Conservation (phyloP, 2,113 vertebrate species). For the Formicarius rufipectus region DNA sequence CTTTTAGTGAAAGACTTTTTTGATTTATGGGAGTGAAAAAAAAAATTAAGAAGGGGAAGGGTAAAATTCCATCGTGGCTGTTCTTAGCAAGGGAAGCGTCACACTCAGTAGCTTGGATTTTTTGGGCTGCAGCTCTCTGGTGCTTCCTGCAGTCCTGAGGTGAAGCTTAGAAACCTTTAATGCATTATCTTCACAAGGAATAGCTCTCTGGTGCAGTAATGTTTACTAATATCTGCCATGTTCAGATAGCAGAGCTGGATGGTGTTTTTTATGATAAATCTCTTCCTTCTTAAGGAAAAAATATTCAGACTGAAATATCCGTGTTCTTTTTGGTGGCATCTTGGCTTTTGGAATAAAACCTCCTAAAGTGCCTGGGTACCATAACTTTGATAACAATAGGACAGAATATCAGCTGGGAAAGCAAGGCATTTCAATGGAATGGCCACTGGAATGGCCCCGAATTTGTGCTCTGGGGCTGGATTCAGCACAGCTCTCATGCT, state of each 20-base stretch:
- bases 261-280: constrained; percentile 3
- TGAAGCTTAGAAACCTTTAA: neutral
- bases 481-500: neutral
- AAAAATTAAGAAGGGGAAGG: neutral
- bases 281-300: neutral
- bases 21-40: constrained; percentile 38
- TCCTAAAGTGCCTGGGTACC: neutral
- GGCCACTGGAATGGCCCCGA: neutral
- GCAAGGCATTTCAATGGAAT: neutral
- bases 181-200: neutral
- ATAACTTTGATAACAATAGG: neutral
- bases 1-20: constrained; percentile 36
- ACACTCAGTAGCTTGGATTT: neutral
- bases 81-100: neutral
- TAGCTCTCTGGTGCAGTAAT: neutral
- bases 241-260: neutral
- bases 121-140: neutral
- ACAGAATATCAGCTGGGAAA: neutral
- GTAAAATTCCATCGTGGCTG: neutral
- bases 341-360: constrained; percentile 20
- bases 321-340: neutral
- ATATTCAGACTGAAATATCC: neutral
- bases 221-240: neutral
- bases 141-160: neutral
- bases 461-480: neutral